Base-by-base conservation (phyloP, 2,797 vertebrate species). In the Kryptopterus vitreolus region DNA sequence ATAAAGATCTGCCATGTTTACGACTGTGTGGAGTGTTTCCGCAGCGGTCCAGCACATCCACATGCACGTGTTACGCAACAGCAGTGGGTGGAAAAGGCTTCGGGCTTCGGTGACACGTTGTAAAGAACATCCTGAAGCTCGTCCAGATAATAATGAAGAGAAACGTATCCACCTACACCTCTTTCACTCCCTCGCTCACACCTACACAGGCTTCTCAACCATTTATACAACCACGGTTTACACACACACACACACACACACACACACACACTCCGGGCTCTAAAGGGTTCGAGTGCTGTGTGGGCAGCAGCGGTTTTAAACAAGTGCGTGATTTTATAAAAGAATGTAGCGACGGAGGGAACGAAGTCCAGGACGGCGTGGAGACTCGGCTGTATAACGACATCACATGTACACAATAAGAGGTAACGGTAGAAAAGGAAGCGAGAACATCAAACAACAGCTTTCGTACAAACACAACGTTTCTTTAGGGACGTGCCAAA, bases 131-230 rank as follows among this genome's bases (percentile, higher is more conserved):
- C 24, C 26, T 26, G 33, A 48, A 43, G 35, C 26, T 69, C 22
- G 20, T 29, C 66, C 12, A 76, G 38, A 65, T n/a, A 16, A 46
- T 59, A 26, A 74, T 20, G 5, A 20, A 74, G 62, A 76, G 52
- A 29, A 35, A 26, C 38, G 13, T 55, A 48, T 43, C 65, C 72
- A 61, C 63, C 63, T 66, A 58, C 79, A 75, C 5, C 50, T 55
- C 50, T 11, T 31, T 26, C 10, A 16, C 29, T 38, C 20, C 24
- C 38, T 59, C 72, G 3, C 58, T 35, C 53, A 31, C 71, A 29
- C 71, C 33, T 59, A 46, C 70, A n/a, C 35, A 1, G 46, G 33
- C 33, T 18, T 73, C 55, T 46, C n/a, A 3, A 57, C 52, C 15
- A 68, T 70, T 6, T 9, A 62, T 73, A 71, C 48, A 76, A 46